These are phyloP conservation scores for Exephanes ischioxanthus DNA, from an alignment of 2,888 invertebrate genomes.

Conservation along the genomic window DNA sequence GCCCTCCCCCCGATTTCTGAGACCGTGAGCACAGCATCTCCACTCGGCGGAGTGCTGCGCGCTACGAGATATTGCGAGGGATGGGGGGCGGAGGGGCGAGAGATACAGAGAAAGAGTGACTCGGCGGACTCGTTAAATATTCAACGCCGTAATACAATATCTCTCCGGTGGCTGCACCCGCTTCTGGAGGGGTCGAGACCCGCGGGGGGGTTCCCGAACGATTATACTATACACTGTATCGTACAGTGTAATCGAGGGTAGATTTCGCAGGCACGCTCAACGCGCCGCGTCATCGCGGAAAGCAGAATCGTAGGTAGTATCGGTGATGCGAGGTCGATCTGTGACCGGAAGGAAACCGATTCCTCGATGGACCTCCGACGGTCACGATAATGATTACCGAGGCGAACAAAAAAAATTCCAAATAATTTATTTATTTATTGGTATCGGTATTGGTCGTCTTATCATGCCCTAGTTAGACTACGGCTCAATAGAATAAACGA, in stretches of 20 bases:
- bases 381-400: no score
- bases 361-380: neutral
- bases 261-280: constrained; percentile 4
- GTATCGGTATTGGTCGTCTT: no score
- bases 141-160: constrained; percentile 86
- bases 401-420: no score
- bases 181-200: constrained; percentile 23
- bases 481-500: no score
- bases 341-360: neutral
- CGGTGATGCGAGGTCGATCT: neutral
- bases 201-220: constrained; percentile 52
- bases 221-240: constrained; percentile 61
- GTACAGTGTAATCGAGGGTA: constrained; percentile 50
- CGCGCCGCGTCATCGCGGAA: constrained; percentile 15
- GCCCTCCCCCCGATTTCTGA: constrained; percentile 10
- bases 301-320: neutral
- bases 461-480: no score
- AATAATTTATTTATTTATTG: no score
- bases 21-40: constrained; percentile 40
- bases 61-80: constrained; percentile 48
- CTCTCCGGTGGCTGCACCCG: constrained; percentile 72
- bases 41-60: constrained; percentile 47
- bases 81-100: constrained; percentile 50
- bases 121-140: constrained; percentile 85
- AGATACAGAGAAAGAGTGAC: constrained; percentile 76